A percentile compares a stretch with the other conserved stretches of the same genome.
phyloP scores from a whole-genome alignment of 2,888 invertebrate genomes.

The Abscondita cerata region DNA sequence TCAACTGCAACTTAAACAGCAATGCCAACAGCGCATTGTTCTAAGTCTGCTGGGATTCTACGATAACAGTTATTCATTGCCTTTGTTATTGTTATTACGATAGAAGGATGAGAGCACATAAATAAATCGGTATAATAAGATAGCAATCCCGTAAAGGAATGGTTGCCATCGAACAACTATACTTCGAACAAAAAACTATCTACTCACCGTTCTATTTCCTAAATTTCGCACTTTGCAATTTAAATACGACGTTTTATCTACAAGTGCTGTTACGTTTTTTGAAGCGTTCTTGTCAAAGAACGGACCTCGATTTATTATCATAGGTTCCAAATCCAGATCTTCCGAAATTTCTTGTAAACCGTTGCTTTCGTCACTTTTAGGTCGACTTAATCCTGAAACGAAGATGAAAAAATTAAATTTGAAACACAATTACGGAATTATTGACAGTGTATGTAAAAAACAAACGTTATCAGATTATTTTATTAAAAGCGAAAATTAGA shows the following conservation, averaged over 20 bases:
- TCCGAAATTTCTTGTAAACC: conserved; percentile 53
- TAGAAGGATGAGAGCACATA: conserved; percentile 15
- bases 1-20: conserved; percentile 14
- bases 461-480: not conserved
- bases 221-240: conserved; percentile 79
- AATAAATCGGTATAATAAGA: conserved; percentile 13
- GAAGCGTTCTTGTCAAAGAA: conserved; percentile 75
- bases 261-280: conserved; percentile 78
- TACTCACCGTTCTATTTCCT: conserved; percentile 78
- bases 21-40: conserved; percentile 26
- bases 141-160: no score
- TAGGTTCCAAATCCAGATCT: conserved; percentile 58
- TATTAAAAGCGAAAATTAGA: no score
- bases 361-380: conserved; percentile 33
- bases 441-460: not conserved
- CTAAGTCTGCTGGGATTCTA: conserved; percentile 21
- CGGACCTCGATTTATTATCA: conserved; percentile 66
- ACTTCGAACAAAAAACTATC: not conserved
- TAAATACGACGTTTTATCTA: conserved; percentile 77
- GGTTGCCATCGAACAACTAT: not conserved
- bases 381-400: conserved; percentile 39
- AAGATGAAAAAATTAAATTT: conserved; percentile 3
- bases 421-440: not conserved
- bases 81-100: conserved; percentile 19
- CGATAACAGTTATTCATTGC: conserved; percentile 25